Percentiles rank a stretch among this genome's conserved stretches.
Conservation (phyloP, 2,113 vertebrate species). For the Scatophagus argus region DNA sequence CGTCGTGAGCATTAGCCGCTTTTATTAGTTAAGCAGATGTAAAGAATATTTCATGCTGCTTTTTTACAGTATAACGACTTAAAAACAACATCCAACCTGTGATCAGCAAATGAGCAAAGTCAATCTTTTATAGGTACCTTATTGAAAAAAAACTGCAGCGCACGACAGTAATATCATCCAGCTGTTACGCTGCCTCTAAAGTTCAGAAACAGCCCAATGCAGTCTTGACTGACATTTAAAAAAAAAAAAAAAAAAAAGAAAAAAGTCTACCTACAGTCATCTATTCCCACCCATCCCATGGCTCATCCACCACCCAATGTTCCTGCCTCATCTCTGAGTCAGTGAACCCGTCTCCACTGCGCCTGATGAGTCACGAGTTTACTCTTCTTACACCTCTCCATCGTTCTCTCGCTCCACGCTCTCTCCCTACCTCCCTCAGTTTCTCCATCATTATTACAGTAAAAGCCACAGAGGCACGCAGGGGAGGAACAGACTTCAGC, state of each 20-base stretch:
- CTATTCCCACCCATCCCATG: slow-evolving; percentile 53
- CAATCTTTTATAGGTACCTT: neutral
- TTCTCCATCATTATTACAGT: slow-evolving; percentile 50
- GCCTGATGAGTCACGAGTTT: slow-evolving; percentile 76
- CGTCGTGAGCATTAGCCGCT: neutral
- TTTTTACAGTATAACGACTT: neutral
- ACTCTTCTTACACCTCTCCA: slow-evolving; percentile 71
- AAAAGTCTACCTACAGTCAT: slow-evolving; percentile 64
- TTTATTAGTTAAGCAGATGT: neutral
- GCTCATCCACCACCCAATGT: slow-evolving; percentile 59
- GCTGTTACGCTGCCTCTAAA: neutral
- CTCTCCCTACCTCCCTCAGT: slow-evolving; percentile 48
- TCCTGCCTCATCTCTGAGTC: slow-evolving; percentile 73
- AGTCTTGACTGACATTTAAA: slow-evolving; percentile 7
- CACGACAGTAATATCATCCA: neutral
- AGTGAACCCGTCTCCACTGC: slow-evolving; percentile 66
- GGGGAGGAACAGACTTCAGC: slow-evolving; percentile 25
- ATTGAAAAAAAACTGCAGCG: neutral
- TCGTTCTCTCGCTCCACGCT: slow-evolving; percentile 30
- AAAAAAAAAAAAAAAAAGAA: too few relatives aligned
- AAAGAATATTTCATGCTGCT: neutral
- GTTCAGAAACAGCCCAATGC: slow-evolving; percentile 18
- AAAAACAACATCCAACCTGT: neutral
- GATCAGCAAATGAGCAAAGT: neutral
- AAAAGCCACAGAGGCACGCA: slow-evolving; percentile 33